Evolutionary conservation across 1,140 invertebrate genomes (phyloP).

Genomic region (Drosophila tropicalis): DNA sequence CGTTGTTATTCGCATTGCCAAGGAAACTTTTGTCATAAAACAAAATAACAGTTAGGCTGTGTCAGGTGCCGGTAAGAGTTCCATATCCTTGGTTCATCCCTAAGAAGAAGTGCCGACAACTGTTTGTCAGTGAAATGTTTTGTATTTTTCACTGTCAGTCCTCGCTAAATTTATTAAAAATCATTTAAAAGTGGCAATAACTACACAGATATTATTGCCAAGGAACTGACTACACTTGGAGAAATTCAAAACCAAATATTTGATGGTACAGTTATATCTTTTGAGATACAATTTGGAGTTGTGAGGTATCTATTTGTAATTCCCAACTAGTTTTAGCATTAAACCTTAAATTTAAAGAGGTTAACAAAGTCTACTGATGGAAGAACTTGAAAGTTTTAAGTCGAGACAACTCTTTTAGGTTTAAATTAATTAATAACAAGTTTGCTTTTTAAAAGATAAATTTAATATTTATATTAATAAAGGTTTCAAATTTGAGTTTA

Average conservation of each 20-base stretch:
- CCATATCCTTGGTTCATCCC: constrained; percentile 4
- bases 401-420: no score
- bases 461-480: no score
- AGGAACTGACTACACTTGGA: constrained; percentile 19
- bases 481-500: no score
- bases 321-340: no score
- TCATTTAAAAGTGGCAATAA: constrained; percentile 37
- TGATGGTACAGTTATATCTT: no score
- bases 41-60: constrained; percentile 47
- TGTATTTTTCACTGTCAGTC: constrained; percentile 23
- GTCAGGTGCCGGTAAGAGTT: constrained; percentile 24
- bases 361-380: no score
- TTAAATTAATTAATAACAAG: no score
- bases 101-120: constrained; percentile 55
- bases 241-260: constrained; percentile 1
- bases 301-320: no score
- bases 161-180: constrained; percentile 54
- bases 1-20: constrained; percentile 63
- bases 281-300: no score
- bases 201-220: background rate
- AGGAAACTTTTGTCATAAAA: constrained; percentile 75
- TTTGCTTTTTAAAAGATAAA: no score
- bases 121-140: constrained; percentile 51
- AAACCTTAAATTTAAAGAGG: no score
- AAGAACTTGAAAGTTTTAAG: no score